Conservation (phyloP, 2,113 vertebrate species). For the Pseudolaguvia tuberculata region DNA sequence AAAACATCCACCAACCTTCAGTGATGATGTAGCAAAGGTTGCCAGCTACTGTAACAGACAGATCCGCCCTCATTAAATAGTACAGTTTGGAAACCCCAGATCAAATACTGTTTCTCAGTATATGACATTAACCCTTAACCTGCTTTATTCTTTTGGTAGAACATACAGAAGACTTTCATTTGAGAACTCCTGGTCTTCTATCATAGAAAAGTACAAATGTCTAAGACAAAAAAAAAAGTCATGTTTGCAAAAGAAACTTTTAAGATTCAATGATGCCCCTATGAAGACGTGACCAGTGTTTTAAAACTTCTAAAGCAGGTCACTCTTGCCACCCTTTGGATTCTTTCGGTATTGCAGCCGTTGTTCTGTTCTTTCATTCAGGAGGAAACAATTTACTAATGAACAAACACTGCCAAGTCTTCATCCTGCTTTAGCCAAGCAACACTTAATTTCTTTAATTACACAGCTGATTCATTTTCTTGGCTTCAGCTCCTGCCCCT, state of each 20-base stretch:
- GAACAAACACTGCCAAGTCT: conserved; percentile 46
- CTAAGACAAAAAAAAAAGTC: conserved; percentile 33
- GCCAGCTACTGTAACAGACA: too few relatives aligned
- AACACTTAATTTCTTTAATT: conserved; percentile 61
- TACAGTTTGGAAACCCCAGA: too few relatives aligned
- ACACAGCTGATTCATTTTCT: conserved; percentile 59
- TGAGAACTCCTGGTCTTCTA: conserved; percentile 40
- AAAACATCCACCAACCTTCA: too few relatives aligned
- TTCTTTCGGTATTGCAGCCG: conserved; percentile 3
- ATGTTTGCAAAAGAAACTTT: conserved; percentile 55
- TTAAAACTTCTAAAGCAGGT: neutral
- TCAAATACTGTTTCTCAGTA: neutral
- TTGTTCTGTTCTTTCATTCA: neutral
- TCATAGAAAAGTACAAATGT: conserved; percentile 37
- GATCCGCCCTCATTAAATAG: too few relatives aligned
- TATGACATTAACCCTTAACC: neutral
- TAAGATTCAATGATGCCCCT: conserved; percentile 52
- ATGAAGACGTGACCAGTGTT: conserved; percentile 27
- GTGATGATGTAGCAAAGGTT: too few relatives aligned
- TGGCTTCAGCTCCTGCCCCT: conserved; percentile 50
- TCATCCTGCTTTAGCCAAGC: conserved; percentile 31
- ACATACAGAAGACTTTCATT: conserved; percentile 1
- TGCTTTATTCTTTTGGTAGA: too few relatives aligned
- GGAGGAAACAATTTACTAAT: conserved; percentile 51
- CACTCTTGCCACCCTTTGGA: conserved; percentile 62